Evolutionary conservation across 2,113 vertebrate genomes (phyloP).

Genomic region (Calyptomena viridis): DNA sequence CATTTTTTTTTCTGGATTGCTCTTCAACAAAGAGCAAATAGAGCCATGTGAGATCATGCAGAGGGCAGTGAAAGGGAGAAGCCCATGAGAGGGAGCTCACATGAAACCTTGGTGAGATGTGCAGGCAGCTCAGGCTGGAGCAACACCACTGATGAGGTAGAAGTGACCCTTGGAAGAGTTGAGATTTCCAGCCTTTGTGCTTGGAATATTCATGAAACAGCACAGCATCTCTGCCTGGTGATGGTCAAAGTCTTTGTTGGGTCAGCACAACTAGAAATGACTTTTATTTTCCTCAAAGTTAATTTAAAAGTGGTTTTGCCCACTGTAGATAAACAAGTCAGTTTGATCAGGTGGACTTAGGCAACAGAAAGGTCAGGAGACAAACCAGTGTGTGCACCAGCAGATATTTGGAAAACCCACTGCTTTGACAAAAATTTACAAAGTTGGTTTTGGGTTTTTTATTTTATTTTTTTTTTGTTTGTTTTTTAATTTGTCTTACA

Average conservation of each 20-base stretch:
- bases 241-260: not conserved
- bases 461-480: too few species aligned
- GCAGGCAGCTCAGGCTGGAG: not conserved
- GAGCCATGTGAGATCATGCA: not conserved
- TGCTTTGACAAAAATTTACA: not conserved
- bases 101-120: not conserved
- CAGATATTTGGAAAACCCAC: not conserved
- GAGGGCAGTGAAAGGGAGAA: not conserved
- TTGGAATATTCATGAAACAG: not conserved
- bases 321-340: not conserved
- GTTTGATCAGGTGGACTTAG: not conserved
- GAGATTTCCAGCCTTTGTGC: not conserved
- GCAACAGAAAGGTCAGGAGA: not conserved
- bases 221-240: fast-evolving
- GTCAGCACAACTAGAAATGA: not conserved
- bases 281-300: not conserved
- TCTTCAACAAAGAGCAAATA: not conserved
- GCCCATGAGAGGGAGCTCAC: not conserved
- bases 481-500: not conserved
- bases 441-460: fast-evolving
- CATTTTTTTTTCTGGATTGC: not conserved
- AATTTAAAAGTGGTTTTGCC: not conserved
- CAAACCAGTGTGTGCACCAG: not conserved
- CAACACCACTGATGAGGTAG: fast-evolving
- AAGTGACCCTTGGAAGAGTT: not conserved